Evolutionary conservation across 1,140 invertebrate genomes (phyloP), one percentile per base, ranked within the genome.

Genomic region (Temnothorax nylanderi): DNA sequence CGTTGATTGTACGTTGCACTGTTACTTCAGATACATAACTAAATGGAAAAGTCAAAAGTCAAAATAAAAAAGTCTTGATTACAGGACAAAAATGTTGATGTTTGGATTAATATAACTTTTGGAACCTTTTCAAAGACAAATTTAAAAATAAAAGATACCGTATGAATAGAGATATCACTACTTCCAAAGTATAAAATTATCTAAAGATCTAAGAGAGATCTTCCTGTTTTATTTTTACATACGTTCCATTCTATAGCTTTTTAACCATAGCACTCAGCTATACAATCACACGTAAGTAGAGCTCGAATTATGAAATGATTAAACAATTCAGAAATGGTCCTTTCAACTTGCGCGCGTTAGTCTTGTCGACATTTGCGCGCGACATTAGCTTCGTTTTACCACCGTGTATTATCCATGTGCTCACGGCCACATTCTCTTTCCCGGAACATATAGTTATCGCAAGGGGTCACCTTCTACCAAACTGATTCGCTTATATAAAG

Each of bases 381-480:
- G 5, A 44, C 7, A 54, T 81, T 81, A 71, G 32, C 10, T 54
- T 81, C 21, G 3, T 76, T 56, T 71, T 71, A 26, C 21, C 26
- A 0, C 26, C 26, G 26, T 26, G 26, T 26, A 26, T 26, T 26
- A 26, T 26, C 1, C 26, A 13, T 32, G 5, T 32, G 5, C 4
- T 21, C 7, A 51, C 32, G 7, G 8, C 4, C 47, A 51, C 44
- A 49, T 41, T 80, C 16, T 67, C 34, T 81, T 44, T 34, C 13
- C 34, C 3, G n/a, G 16, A 69, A 41, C 34, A 60, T 32, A 60
- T 32, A 60, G 41, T 69, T 44, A 71, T 81, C 21, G 65, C 16
- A 56, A 34, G 26, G 26, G 26, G 26, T 26, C 26, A 26, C n/a
- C n/a, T 26, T 26, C 26, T 26, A 26, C 26, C 26, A 0, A 51